Conservation (phyloP, 2,888 invertebrate genomes). For the Ennomos erosarius region DNA sequence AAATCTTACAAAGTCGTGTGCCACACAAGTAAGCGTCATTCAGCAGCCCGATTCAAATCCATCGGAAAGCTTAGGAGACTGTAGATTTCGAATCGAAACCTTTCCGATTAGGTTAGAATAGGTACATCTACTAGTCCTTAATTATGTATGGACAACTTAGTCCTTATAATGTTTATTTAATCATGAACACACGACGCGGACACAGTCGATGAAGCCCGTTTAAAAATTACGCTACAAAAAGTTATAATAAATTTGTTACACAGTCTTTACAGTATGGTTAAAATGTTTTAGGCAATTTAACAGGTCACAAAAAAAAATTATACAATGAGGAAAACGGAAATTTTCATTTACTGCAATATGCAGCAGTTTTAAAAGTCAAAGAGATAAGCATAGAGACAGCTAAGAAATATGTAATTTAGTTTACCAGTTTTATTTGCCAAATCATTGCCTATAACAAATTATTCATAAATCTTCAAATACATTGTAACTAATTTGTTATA, state of each 20-base stretch:
- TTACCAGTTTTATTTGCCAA: no score
- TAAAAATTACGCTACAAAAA: constrained; percentile 10
- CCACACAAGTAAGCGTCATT: constrained; percentile 22
- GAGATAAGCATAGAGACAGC: no score
- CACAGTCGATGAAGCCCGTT: constrained; percentile 11
- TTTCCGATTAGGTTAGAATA: no score
- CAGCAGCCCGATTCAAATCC: constrained; percentile 5
- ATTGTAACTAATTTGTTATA: constrained; percentile 9
- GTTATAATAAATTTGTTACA: constrained; percentile 4
- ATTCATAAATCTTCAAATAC: constrained; percentile 1
- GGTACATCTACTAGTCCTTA: not conserved
- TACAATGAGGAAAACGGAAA: no score
- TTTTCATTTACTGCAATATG: no score
- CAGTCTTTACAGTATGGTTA: no score
- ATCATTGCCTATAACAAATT: not conserved
- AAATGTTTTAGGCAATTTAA: no score
- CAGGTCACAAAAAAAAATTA: no score
- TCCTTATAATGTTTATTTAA: constrained; percentile 12
- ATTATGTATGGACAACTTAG: constrained; percentile 12
- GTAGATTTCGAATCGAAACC: no score
- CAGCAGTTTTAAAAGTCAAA: no score
- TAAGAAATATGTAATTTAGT: no score
- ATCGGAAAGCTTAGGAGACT: no score
- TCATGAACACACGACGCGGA: constrained; percentile 33
- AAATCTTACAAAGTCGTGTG: constrained; percentile 34